A percentile compares a stretch with the other conserved stretches of the same genome.
Evolutionary conservation across 2,113 vertebrate species (phyloP).

Genomic region (Microtus ochrogaster): DNA sequence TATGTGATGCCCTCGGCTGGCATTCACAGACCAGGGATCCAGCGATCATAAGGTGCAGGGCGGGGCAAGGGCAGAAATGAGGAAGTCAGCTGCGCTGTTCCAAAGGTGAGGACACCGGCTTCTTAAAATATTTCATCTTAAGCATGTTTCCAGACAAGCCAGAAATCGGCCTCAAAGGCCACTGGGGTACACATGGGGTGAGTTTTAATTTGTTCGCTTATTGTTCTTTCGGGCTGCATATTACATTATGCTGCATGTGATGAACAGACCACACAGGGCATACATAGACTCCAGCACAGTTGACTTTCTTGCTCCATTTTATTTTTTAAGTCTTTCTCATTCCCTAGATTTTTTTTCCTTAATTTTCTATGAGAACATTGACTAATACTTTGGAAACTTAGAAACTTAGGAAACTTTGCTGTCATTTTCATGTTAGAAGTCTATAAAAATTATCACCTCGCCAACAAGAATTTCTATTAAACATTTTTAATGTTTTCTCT

Average conservation of each 20-base stretch:
- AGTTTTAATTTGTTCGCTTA: conserved; percentile 1
- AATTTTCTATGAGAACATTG: not conserved
- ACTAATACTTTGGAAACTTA: not conserved
- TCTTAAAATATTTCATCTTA: not conserved
- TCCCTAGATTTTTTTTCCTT: not conserved
- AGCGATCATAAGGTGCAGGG: rapidly evolving
- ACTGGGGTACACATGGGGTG: not conserved
- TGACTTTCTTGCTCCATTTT: conserved; percentile 3
- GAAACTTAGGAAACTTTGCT: not conserved
- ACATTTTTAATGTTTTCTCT: conserved; percentile 22
- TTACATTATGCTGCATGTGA: not conserved
- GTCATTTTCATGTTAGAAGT: conserved; percentile 17
- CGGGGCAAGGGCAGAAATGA: not conserved
- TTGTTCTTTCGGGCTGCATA: not conserved
- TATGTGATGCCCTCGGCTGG: no score
- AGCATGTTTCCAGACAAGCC: not conserved
- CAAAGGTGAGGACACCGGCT: not conserved
- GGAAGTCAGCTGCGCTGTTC: no score
- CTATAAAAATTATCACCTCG: not conserved
- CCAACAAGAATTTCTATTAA: not conserved
- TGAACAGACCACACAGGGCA: not conserved
- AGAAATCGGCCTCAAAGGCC: not conserved
- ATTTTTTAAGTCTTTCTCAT: not conserved
- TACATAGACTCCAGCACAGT: not conserved
- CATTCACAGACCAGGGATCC: no score